Base-by-base conservation (phyloP, 2,113 vertebrate genomes). In the Salvator merianae region DNA sequence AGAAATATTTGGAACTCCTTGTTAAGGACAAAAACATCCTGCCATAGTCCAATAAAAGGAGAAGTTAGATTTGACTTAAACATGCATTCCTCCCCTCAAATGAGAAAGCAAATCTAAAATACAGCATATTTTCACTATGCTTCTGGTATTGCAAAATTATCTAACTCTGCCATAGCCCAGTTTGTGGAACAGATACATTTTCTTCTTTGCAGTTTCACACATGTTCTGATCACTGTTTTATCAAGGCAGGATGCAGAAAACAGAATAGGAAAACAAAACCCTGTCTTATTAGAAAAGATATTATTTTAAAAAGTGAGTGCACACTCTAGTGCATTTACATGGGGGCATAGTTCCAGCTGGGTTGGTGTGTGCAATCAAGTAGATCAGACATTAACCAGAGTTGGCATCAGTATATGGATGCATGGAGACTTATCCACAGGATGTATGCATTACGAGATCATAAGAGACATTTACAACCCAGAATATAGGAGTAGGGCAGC, bases 401-500 rank as follows among this genome's bases (percentile, higher is more conserved):
- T 90, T 94, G 95, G 90, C 94, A 96, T 85, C 93, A 79, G 92
- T 90, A 89, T 93, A 94, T 95, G 87, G 93, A 93, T 95, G 94
- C 92, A 90, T 34, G 89, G 90, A 94, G 93, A 93, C 93, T 90
- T 76, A 91, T 76, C 86, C 88, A 92, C 85, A 93, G 93, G 93
- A 96, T 92, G 90, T 91, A 95, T 95, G 94, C 94, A 94, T 94
- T 94, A 90, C 1, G 70, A 94, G 94, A 96, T 93, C 90, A 74
- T 91, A 94, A 94, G 91, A 94, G 95, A 95, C 96, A 95, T 96
- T 96, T 96, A 96, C 93, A 95, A 94, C 93, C 93, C 88, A 94
- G 93, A 95, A 96, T 95, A 89, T 93, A 96, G 91, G 94, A 95
- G 94, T 89, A 91, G 92, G 92, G 87, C 93, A 94, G 95, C 91